These are phyloP conservation scores for Shargacucullia verbasci DNA, from an alignment of 2,888 invertebrate species.

Conservation along the genomic window DNA sequence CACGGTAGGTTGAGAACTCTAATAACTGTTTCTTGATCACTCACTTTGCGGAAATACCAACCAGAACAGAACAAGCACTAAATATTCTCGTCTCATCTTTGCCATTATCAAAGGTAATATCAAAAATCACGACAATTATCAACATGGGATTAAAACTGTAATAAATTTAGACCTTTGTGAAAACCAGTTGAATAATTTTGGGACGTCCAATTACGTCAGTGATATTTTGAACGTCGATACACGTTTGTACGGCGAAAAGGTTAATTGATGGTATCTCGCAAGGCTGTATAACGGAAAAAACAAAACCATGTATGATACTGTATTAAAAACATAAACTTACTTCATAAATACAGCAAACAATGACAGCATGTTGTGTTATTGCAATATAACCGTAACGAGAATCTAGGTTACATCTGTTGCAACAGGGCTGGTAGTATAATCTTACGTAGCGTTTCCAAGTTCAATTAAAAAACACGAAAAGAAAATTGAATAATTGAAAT, in stretches of 20 bases:
- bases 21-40: too few species aligned
- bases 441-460: not conserved
- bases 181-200: too few species aligned
- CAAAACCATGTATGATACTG: conserved; percentile 17
- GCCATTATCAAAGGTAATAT: too few species aligned
- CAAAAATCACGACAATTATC: too few species aligned
- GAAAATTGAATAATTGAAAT: too few species aligned
- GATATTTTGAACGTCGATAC: conserved; percentile 3
- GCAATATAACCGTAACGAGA: conserved; percentile 44
- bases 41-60: too few species aligned
- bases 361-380: conserved; percentile 18
- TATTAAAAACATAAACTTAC: conserved; percentile 21
- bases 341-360: conserved; percentile 24
- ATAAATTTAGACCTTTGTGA: too few species aligned
- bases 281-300: conserved; percentile 8
- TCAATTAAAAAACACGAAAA: too few species aligned
- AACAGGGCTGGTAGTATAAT: conserved; percentile 25
- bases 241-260: conserved; percentile 10
- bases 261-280: conserved; percentile 17
- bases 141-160: too few species aligned
- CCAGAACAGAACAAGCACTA: too few species aligned
- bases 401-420: conserved; percentile 55
- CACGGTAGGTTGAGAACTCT: too few species aligned
- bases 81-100: too few species aligned
- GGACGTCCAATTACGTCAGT: not conserved